Evolutionary conservation across 1,140 invertebrate species (phyloP).

Genomic region (Hycleus cichorii): DNA sequence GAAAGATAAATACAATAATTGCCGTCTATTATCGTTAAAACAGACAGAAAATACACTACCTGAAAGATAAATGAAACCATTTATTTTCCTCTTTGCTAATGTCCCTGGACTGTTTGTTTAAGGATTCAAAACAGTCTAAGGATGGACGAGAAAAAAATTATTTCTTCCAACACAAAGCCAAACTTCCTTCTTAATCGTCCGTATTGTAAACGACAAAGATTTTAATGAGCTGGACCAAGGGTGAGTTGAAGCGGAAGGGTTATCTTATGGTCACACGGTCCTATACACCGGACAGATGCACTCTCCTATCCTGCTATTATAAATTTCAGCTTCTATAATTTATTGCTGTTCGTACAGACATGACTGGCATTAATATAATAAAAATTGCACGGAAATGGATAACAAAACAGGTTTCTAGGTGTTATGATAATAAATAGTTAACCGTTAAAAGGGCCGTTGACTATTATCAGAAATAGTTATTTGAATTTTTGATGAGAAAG

Average conservation of each 20-base stretch:
- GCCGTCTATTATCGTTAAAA: too few species aligned
- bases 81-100: background rate
- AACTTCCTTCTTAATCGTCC: slow-evolving; percentile 6
- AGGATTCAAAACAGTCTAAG: slow-evolving; percentile 9
- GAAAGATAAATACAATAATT: too few species aligned
- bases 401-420: slow-evolving; percentile 13
- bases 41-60: background rate
- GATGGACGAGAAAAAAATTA: too few species aligned
- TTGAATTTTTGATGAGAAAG: background rate
- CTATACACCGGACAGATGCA: slow-evolving; percentile 10
- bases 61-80: slow-evolving; percentile 10
- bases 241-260: slow-evolving; percentile 8
- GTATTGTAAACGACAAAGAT: slow-evolving; percentile 1
- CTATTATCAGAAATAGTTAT: background rate
- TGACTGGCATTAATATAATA: slow-evolving; percentile 8
- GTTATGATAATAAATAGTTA: background rate
- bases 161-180: background rate
- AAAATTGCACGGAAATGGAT: slow-evolving; percentile 11
- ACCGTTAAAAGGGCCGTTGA: background rate
- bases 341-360: slow-evolving; percentile 5
- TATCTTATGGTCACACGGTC: slow-evolving; percentile 18
- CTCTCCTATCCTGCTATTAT: too few species aligned
- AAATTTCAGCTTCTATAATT: slow-evolving; percentile 3
- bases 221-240: slow-evolving; percentile 16
- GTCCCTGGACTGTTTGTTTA: slow-evolving; percentile 1